Conservation (phyloP, 2,888 invertebrate species). For the Eupeodes latifasciatus region DNA sequence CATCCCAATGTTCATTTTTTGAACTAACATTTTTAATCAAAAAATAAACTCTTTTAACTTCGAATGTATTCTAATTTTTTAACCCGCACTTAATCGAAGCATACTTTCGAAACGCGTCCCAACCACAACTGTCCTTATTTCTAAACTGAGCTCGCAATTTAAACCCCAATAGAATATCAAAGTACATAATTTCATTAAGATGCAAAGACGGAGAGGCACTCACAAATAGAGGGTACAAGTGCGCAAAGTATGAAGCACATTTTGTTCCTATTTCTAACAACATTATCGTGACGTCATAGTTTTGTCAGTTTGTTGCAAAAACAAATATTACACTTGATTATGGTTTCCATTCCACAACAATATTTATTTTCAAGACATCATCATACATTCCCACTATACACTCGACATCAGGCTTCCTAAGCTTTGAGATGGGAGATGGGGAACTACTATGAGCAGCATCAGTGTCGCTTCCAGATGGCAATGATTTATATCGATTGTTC, state of each 20-base stretch:
- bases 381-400: background rate
- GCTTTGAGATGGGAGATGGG: constrained; percentile 1
- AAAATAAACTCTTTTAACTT: background rate
- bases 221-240: background rate
- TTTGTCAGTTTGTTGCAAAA: constrained; percentile 33
- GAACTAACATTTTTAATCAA: constrained; percentile 32
- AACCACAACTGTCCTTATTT: constrained; percentile 58
- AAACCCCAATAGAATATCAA: constrained; percentile 41
- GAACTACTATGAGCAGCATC: background rate
- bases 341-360: constrained; percentile 33
- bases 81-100: constrained; percentile 45
- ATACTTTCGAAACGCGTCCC: constrained; percentile 56
- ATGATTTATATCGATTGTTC: constrained; percentile 56
- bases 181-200: constrained; percentile 51
- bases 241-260: background rate
- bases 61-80: background rate
- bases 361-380: constrained; percentile 14
- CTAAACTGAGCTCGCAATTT: constrained; percentile 30
- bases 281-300: constrained; percentile 67
- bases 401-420: background rate
- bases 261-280: constrained; percentile 45
- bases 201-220: background rate
- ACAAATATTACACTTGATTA: constrained; percentile 39
- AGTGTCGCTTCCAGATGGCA: constrained; percentile 45
- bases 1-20: background rate